Percentiles rank a stretch among this genome's conserved stretches.
phyloP scores from a whole-genome alignment of 2,888 invertebrate genomes.

The Cephus rjabovi region DNA sequence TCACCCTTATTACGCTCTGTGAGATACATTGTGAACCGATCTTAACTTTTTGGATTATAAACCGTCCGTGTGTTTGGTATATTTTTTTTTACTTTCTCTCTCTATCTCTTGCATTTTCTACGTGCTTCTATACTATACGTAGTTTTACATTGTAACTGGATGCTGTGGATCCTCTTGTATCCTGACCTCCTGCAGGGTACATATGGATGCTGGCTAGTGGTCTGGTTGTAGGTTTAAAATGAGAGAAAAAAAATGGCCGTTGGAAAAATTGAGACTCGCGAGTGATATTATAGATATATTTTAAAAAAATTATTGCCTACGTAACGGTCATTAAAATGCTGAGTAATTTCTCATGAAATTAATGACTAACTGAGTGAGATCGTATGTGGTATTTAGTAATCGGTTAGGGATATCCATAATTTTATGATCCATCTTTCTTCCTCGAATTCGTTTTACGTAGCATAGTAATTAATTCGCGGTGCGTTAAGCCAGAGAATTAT shows the following conservation, averaged over 20 bases:
- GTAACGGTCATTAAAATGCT: neutral
- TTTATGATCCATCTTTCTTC: neutral
- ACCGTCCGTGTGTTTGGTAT: conserved; percentile 34
- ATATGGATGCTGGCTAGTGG: neutral
- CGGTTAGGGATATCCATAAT: neutral
- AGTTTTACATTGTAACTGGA: neutral
- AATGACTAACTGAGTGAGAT: neutral
- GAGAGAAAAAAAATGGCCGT: neutral
- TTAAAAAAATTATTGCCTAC: neutral
- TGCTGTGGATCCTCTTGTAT: neutral
- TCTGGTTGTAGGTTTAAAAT: neutral
- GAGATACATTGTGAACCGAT: conserved; percentile 55
- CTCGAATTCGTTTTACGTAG: neutral
- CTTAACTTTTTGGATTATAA: conserved; percentile 65
- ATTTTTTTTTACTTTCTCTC: conserved; percentile 37
- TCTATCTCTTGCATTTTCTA: neutral
- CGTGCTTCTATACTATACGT: neutral
- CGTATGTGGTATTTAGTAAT: neutral
- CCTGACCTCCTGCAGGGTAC: neutral
- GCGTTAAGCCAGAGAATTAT: neutral
- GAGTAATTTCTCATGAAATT: neutral
- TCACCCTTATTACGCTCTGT: conserved; percentile 62
- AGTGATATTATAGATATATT: neutral
- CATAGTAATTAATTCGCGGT: neutral
- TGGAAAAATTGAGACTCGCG: neutral